Evolutionary conservation across 2,888 invertebrate species (phyloP), one percentile per base, ranked within the genome.

Genomic region (Nemotelus nigrinus): DNA sequence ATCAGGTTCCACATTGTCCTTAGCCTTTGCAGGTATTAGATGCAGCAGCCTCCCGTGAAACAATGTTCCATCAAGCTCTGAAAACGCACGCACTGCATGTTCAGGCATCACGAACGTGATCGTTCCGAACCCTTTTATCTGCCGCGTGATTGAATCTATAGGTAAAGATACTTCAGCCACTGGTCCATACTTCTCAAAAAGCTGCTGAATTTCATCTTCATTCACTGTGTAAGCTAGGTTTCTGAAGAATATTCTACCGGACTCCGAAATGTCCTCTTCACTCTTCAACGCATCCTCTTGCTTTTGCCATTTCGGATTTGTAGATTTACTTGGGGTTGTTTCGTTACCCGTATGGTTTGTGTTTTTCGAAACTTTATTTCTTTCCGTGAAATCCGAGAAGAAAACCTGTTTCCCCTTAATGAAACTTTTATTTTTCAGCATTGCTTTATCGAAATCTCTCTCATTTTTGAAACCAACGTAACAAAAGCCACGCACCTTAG

Each of bases 71-170:
- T 99, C 99, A 2, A 99, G 88, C 81, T 93, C 93, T 0, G 92
- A 89, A 85, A 93, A 98, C 0, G 99, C 99, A 83, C 91, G 92
- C 0, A 95, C 92, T 0, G 99, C 99, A 87, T 99, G 94, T 85
- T 99, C 98, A 0, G 99, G 97, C 89, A 99, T 93, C 84, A 99
- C 88, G 85, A 92, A 99, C 0, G 97, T 96, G 0, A 99, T 90
- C 0, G 94, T 93, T 0, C 96, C 99, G 86, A 97, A 99, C 0
- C 99, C 87, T 88, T 98, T 98, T 10, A 93, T 90, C 85, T 93
- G 93, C 57, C 96, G 92, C 0, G 94, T 93, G 2, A 91, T 84
- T 76, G 90, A 89, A 86, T 99, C 98, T 77, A 99, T 91, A 0
- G 99, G 98, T 84, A 99, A 89, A 86, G 93, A 93, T 0, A 98